Conservation (phyloP, 1,140 invertebrate species). For the Drosophila bipectinata region DNA sequence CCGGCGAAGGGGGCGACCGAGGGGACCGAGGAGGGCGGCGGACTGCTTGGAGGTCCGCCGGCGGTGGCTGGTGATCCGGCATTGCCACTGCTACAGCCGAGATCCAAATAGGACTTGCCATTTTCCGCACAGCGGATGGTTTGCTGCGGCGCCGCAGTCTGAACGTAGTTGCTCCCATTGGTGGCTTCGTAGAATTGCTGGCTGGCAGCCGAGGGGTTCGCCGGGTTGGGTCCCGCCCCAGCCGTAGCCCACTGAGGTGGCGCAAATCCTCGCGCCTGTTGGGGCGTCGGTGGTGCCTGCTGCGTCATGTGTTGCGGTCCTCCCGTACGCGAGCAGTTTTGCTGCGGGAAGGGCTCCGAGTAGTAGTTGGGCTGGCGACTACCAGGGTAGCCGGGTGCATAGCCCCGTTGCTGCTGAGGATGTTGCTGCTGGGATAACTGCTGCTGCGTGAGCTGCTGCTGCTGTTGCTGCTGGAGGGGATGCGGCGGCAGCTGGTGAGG, state of each 20-base stretch:
- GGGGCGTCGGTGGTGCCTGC: slow-evolving; percentile 18
- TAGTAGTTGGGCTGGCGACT: slow-evolving; percentile 79
- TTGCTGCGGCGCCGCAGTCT: slow-evolving; percentile 86
- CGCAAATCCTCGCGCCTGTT: slow-evolving; percentile 59
- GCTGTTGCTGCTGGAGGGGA: slow-evolving; percentile 61
- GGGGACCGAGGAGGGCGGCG: slow-evolving; percentile 21
- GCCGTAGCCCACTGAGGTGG: slow-evolving; percentile 69
- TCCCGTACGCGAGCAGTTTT: slow-evolving; percentile 82
- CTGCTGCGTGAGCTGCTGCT: slow-evolving; percentile 41
- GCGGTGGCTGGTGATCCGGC: slow-evolving; percentile 68
- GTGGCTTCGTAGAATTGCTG: slow-evolving; percentile 55
- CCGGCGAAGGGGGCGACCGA: slow-evolving; percentile 33
- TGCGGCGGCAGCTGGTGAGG: slow-evolving; percentile 53
- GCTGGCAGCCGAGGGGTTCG: slow-evolving; percentile 53
- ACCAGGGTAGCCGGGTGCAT: slow-evolving; percentile 63
- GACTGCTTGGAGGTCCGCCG: slow-evolving; percentile 36
- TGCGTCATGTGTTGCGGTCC: slow-evolving; percentile 72
- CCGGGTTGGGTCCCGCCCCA: slow-evolving; percentile 13
- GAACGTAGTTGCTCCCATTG: slow-evolving; percentile 30
- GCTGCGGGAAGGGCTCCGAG: slow-evolving; percentile 82
- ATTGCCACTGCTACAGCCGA: slow-evolving; percentile 88
- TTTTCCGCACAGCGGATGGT: slow-evolving; percentile 94
- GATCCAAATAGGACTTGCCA: slow-evolving; percentile 94
- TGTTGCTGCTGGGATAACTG: slow-evolving; percentile 40
- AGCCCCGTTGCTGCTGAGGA: slow-evolving; percentile 47